Base-by-base conservation (phyloP, 2,113 vertebrate genomes). In the Silurus glanis region DNA sequence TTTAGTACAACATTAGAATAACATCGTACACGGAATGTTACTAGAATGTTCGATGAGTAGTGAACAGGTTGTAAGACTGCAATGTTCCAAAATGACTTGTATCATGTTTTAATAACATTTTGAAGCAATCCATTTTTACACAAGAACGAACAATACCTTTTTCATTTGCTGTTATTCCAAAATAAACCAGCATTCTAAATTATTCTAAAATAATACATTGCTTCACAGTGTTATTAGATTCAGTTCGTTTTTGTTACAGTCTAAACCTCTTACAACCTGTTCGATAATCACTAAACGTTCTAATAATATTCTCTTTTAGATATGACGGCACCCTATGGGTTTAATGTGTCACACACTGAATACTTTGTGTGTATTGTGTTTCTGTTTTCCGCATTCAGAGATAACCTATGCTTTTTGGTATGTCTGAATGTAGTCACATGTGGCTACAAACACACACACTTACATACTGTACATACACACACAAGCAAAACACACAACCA, bases 371-470 rank as follows among this genome's bases (percentile, higher is more conserved):
- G 3, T 64, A 10, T 49, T 45, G n/a, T 28, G 21, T 47, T 61
- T 67, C 56, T 55, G 6, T 69, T 83, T 8, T 45, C 19, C 28
- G 45, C 23, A 61, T 45, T 19, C 8, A 78, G 96, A 98, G 93
- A 98, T 98, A 91, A 97, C 97, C 91, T 98, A 96, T 87, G 97
- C 98, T 92, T 97, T 99, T 92, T 98, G 97, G 90, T 98, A 47
- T 28, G 25, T 66, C 47, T 64, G 5, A 28, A 45, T 19, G 17
- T 98, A 98, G 56, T 25, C 17, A 72, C 10, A 25, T 28, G 23
- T 49, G 37, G 45, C 45, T 47, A 28, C 14, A 55, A 25, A 79
- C n/a, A 25, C 5, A 78, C 10, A 78, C 74, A 78, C 90, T 99
- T 94, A 47, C 45, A 47, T 21, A 37, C 37, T 37, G 37, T 37